A percentile compares a stretch with the other conserved stretches of the same genome.
Evolutionary conservation across 2,797 vertebrate species (phyloP).

Genomic region (Fringilla coelebs): DNA sequence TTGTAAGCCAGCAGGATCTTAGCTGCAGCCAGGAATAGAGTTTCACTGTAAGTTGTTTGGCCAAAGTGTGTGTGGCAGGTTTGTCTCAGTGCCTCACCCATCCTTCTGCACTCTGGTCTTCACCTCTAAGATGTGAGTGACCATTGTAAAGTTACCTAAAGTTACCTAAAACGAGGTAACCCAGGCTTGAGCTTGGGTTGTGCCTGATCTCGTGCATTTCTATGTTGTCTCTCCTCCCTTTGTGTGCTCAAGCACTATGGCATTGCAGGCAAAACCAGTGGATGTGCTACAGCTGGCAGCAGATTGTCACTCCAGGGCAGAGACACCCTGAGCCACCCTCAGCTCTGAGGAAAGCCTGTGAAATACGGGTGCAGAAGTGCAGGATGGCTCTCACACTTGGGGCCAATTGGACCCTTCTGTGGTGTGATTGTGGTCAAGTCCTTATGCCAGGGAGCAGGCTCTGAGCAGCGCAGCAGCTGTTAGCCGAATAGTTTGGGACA

Average conservation of each 20-base stretch:
- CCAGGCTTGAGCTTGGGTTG: neutral
- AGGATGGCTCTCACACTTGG: neutral
- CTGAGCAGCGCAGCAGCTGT: neutral
- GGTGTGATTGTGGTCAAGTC: neutral
- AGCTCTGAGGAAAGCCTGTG: neutral
- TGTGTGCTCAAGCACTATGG: rapidly evolving
- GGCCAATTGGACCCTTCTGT: rapidly evolving
- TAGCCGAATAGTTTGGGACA: neutral
- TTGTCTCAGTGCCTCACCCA: neutral
- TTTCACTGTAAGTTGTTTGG: neutral
- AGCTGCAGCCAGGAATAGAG: neutral
- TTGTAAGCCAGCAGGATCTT: neutral
- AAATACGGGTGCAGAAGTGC: neutral
- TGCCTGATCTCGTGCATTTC: neutral
- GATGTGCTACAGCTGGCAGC: neutral
- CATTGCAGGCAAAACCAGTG: neutral
- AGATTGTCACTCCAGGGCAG: neutral
- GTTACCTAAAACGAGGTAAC: neutral
- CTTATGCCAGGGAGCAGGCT: neutral
- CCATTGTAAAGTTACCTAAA: neutral
- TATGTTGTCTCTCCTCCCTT: neutral
- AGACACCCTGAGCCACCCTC: neutral
- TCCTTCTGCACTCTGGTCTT: neutral
- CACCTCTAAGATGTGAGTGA: neutral
- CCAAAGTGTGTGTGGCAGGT: neutral